Evolutionary conservation across 2,888 invertebrate species (phyloP), one percentile per base, ranked within the genome.

Genomic region (Drosophila kambysellisi): DNA sequence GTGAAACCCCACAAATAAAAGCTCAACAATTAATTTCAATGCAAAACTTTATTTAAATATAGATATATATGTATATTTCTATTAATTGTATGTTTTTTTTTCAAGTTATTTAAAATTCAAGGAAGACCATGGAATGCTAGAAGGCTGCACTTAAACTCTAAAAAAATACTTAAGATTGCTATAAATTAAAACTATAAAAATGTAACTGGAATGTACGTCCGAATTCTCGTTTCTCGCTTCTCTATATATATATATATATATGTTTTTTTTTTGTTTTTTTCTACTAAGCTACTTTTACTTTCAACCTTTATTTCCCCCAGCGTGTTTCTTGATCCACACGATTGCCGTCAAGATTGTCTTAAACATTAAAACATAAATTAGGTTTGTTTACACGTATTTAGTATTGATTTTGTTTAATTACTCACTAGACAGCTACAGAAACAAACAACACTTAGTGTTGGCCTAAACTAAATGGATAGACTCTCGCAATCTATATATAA

Each of bases 51-150:
- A 81, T 82, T 79, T 73, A 72, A 68, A 74, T 78, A 68, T 68
- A 63, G 70, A 61, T 81, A 66, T 81, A 20, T 79, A 43, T 75
- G 30, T 78, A 67, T 75, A 64, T 61, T 50, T 50, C 25, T 65
- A 66, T 63, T 43, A 62, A 57, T 53, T 65, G 60, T 77, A 50
- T 50, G 25, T 12, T 20, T 5, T 20, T 5, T 20, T 48, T 67
- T 61, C 56, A 85, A 82, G 75, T 81, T 76, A 83, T 81, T 84
- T 87, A 54, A 81, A 86, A 86, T 83, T 90, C 67, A 89, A 89
- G 85, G 85, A 86, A 86, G 85, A 86, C 90, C 88, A 81, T 86
- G 88, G 88, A 88, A 85, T 76, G 82, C 72, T 82, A 79, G 77
- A 66, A 77, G 76, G 79, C 70, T 73, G 63, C 73, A 66, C 68